phyloP scores from a whole-genome alignment of 2,888 invertebrate genomes.

The Dolichopus griseipennis region DNA sequence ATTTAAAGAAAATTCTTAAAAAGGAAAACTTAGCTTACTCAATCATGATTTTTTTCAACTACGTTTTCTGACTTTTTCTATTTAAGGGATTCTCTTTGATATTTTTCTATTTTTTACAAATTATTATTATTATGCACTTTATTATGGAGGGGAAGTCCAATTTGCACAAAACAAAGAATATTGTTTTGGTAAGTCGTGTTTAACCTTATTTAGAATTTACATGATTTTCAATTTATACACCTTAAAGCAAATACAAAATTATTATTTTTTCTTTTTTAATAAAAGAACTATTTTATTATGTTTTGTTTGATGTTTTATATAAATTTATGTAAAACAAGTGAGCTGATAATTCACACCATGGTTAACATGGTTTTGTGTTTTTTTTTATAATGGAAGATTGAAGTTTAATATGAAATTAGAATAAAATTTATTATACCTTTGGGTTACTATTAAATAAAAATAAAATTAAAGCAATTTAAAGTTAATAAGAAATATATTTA shows the following conservation, averaged over 20 bases:
- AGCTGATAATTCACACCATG: too few species aligned
- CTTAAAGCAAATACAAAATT: too few species aligned
- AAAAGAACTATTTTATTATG: too few species aligned
- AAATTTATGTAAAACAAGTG: too few species aligned
- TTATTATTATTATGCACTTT: neutral
- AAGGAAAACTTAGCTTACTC: neutral
- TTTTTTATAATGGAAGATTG: too few species aligned
- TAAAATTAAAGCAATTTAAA: neutral
- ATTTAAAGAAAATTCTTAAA: neutral
- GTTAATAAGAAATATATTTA: too few species aligned
- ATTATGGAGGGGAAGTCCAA: neutral
- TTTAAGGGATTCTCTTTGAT: neutral
- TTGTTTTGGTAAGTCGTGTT: neutral
- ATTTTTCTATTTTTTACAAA: neutral
- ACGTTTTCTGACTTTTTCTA: neutral
- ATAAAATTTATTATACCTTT: neutral
- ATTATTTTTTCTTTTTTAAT: too few species aligned
- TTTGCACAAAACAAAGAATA: neutral
- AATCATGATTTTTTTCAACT: neutral
- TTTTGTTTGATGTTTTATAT: too few species aligned
- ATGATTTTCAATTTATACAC: too few species aligned
- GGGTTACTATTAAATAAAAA: neutral
- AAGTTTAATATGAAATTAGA: neutral
- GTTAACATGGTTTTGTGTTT: too few species aligned
- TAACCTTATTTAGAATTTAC: neutral